Conservation (phyloP, 2,797 vertebrate genomes). For the Eulemur coronatus region DNA sequence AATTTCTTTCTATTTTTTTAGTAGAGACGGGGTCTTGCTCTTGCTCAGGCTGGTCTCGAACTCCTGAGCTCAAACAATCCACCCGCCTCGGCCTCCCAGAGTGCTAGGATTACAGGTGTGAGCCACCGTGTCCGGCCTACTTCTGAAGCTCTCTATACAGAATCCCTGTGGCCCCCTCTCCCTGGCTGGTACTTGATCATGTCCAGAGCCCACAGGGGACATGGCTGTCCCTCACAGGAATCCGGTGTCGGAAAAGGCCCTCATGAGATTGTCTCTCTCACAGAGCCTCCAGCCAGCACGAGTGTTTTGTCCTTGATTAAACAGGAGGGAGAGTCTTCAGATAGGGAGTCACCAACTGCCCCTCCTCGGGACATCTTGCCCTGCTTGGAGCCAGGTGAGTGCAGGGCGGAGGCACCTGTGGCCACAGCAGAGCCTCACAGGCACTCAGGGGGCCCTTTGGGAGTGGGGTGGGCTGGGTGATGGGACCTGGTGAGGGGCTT, state of each 20-base stretch:
- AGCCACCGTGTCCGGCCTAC: too few species aligned
- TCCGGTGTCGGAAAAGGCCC: not conserved
- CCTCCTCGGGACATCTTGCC: not conserved
- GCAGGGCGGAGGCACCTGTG: not conserved
- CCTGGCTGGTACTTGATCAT: not conserved
- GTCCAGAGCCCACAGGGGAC: not conserved
- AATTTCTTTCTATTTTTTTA: too few species aligned
- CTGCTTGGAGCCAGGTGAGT: constrained; percentile 45
- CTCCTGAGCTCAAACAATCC: too few species aligned
- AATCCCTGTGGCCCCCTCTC: not conserved
- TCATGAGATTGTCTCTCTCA: not conserved
- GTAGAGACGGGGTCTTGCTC: too few species aligned
- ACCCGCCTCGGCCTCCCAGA: too few species aligned
- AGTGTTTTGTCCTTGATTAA: constrained; percentile 23
- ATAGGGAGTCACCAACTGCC: not conserved
- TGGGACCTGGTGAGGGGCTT: not conserved
- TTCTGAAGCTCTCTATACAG: not conserved
- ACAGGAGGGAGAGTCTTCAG: constrained; percentile 26
- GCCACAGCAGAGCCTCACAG: not conserved
- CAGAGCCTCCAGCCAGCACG: not conserved
- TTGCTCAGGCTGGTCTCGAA: too few species aligned
- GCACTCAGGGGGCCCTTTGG: not conserved
- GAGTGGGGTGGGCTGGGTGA: not conserved
- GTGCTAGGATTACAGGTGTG: too few species aligned
- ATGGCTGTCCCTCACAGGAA: not conserved